Conservation (phyloP, 1,140 invertebrate genomes). For the Eciton burchellii region DNA sequence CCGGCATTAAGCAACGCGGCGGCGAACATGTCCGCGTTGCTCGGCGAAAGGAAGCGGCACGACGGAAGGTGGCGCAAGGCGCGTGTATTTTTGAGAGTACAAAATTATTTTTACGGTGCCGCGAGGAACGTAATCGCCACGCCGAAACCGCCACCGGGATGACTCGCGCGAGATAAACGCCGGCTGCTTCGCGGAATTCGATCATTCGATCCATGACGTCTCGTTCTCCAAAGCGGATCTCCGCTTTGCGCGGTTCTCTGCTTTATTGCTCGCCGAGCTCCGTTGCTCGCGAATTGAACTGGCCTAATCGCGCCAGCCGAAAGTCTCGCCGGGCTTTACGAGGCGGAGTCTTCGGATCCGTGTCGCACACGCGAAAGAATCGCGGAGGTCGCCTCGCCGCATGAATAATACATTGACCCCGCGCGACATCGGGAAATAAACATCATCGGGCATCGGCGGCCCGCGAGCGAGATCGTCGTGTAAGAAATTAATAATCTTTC, state of each 20-base stretch:
- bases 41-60: too few species aligned
- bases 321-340: slow-evolving; percentile 55
- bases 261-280: too few species aligned
- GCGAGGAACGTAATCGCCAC: background rate
- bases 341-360: slow-evolving; percentile 57
- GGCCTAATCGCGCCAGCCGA: slow-evolving; percentile 31
- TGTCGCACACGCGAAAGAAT: slow-evolving; percentile 69
- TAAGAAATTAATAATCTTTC: slow-evolving; percentile 71
- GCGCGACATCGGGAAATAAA: slow-evolving; percentile 71
- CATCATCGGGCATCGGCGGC: slow-evolving; percentile 59
- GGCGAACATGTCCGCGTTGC: too few species aligned
- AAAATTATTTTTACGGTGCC: slow-evolving; percentile 16
- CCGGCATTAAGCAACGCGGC: background rate
- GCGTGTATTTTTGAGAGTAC: too few species aligned
- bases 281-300: background rate
- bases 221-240: too few species aligned
- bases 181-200: too few species aligned
- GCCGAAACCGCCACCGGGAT: background rate
- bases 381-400: slow-evolving; percentile 72
- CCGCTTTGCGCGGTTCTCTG: too few species aligned
- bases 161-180: too few species aligned
- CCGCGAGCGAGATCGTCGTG: slow-evolving; percentile 62
- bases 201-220: too few species aligned
- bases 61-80: too few species aligned
- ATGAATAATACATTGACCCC: slow-evolving; percentile 79